Evolutionary conservation across 2,888 invertebrate genomes (phyloP), one percentile per base, ranked within the genome.

Genomic region (Drosophila nigritarsus): DNA sequence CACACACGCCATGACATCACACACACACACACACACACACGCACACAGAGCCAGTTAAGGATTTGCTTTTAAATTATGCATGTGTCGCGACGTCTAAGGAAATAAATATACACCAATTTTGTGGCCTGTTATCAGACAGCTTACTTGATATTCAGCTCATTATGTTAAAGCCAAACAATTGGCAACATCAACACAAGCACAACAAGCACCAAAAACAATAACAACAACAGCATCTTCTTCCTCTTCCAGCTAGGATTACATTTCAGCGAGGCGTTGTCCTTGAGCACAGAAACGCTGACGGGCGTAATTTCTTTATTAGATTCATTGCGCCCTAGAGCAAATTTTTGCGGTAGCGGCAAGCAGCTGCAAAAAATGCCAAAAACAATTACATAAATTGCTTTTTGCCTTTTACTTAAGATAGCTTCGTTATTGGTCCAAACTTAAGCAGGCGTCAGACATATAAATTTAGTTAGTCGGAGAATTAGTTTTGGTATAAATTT

Each of bases 121-220:
- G 75, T 61, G 65, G 63, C 50, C 55, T 58, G 59, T 50, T 50
- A 30, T 61, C 68, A 74, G 85, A 80, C 85, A 65, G 24, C 45
- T 24, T 82, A 87, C 74, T 90, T 90, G 78, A 78, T 90, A 89
- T 89, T 90, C 87, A 82, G 84, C 85, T 90, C 90, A 87, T 87
- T 87, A 88, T 83, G 65, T 70, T 67, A 71, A 73, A 69, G 64
- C 64, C 69, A 75, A 74, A 77, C 78, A 80, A 83, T 79, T 89
- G 89, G 75, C 87, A 78, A 89, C 83, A 83, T 80, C 65, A 66
- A 59, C 55, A 63, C 48, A 36, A 55, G 36, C 65, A 55, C 55
- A 55, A 68, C 38, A 65, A 36, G 29, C 60, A 64, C 27, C 30
- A 53, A 36, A 15, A 49, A 40, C 20, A 55, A 30, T 40, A 70